phyloP scores from a whole-genome alignment of 2,888 invertebrate genomes.

The Tillus elongatus region DNA sequence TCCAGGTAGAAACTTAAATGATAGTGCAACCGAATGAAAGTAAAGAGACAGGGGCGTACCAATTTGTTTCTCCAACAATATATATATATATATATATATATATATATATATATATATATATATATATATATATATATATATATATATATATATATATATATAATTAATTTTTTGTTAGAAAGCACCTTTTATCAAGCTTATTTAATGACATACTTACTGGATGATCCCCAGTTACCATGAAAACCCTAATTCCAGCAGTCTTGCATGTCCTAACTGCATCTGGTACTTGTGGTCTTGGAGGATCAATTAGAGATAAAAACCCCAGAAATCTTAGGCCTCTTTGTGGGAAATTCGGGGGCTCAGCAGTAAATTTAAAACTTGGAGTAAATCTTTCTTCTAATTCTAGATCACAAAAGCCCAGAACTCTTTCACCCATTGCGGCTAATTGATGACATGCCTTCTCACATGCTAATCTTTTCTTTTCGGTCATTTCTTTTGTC shows the following conservation, averaged over 20 bases:
- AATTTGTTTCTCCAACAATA: no score
- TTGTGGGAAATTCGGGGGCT: slow-evolving; percentile 56
- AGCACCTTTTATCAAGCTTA: no score
- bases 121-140: no score
- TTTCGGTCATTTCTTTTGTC: slow-evolving; percentile 42
- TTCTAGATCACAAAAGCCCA: slow-evolving; percentile 66
- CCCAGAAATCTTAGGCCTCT: slow-evolving; percentile 51
- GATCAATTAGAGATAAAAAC: slow-evolving; percentile 52
- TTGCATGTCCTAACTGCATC: slow-evolving; percentile 57
- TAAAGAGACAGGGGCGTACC: no score
- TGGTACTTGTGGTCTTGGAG: slow-evolving; percentile 52
- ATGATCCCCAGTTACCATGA: slow-evolving; percentile 73
- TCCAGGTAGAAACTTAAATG: no score
- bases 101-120: no score
- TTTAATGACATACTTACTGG: no score
- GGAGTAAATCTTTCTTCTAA: slow-evolving; percentile 45
- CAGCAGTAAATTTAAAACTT: slow-evolving; percentile 49
- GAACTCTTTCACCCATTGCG: slow-evolving; percentile 64
- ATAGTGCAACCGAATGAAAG: no score
- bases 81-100: no score
- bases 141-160: no score
- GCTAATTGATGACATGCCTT: slow-evolving; percentile 67
- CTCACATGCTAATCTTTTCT: slow-evolving; percentile 48
- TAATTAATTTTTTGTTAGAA: no score
- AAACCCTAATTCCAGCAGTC: slow-evolving; percentile 64